Percentiles rank a stretch among this genome's conserved stretches.
Evolutionary conservation across 1,140 invertebrate genomes (phyloP).

Genomic region (Calephelis nemesis): DNA sequence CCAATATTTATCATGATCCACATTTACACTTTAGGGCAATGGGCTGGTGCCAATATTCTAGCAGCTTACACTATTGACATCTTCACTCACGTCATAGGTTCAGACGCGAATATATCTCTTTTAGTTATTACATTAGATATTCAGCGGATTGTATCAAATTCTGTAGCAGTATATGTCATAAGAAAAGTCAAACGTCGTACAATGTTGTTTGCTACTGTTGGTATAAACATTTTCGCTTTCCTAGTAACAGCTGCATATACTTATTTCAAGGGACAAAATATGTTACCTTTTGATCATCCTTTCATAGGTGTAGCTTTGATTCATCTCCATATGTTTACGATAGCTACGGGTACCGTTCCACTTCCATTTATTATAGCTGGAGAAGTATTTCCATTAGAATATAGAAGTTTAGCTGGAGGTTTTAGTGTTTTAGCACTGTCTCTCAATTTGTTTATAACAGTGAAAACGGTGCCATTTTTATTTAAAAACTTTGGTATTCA

Average conservation of each 20-base stretch:
- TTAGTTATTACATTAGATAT: slow-evolving; percentile 81
- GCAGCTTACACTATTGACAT: slow-evolving; percentile 84
- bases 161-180: slow-evolving; percentile 45
- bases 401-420: slow-evolving; percentile 50
- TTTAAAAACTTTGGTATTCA: slow-evolving; percentile 41
- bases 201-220: slow-evolving; percentile 46
- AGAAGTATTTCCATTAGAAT: slow-evolving; percentile 55
- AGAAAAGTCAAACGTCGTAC: slow-evolving; percentile 52
- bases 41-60: slow-evolving; percentile 67
- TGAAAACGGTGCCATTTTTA: slow-evolving; percentile 49
- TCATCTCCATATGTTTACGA: slow-evolving; percentile 51
- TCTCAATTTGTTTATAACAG: slow-evolving; percentile 41
- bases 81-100: slow-evolving; percentile 72
- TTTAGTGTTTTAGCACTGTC: slow-evolving; percentile 48
- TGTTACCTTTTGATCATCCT: slow-evolving; percentile 45
- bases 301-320: slow-evolving; percentile 46
- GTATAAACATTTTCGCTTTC: slow-evolving; percentile 39
- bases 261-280: slow-evolving; percentile 36
- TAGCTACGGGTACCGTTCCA: slow-evolving; percentile 52
- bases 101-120: slow-evolving; percentile 77
- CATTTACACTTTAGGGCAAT: slow-evolving; percentile 48
- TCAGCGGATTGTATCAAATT: slow-evolving; percentile 69
- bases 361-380: slow-evolving; percentile 55
- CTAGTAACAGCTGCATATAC: slow-evolving; percentile 45
- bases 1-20: slow-evolving; percentile 63